Evolutionary conservation across 2,797 vertebrate genomes (phyloP).

Genomic region (Poecilia velifera): DNA sequence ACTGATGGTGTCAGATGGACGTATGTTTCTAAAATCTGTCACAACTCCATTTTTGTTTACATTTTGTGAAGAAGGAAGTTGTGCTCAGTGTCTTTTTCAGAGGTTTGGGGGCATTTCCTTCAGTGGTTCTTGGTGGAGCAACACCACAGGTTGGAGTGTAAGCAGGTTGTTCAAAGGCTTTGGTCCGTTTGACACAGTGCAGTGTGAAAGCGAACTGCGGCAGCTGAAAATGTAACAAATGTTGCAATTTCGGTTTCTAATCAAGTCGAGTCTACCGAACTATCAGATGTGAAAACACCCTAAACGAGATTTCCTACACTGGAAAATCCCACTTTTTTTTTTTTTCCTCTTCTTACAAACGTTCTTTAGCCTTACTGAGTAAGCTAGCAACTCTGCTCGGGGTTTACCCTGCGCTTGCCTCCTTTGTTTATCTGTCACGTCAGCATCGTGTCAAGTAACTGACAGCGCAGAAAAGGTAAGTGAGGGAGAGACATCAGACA

Average conservation of each 20-base stretch:
- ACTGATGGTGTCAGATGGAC: not conserved
- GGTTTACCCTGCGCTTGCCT: not conserved
- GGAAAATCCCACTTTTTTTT: not conserved
- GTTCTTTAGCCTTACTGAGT: not conserved
- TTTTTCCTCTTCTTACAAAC: not conserved
- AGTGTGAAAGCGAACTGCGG: not conserved
- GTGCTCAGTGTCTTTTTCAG: not conserved
- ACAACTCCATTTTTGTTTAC: not conserved
- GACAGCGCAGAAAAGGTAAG: not conserved
- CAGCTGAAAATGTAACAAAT: not conserved
- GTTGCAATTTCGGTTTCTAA: not conserved
- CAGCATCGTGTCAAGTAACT: not conserved
- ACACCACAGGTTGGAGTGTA: not conserved
- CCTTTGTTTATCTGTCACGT: not conserved
- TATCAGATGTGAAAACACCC: not conserved
- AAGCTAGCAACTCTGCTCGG: not conserved
- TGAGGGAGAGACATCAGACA: conserved; percentile 2
- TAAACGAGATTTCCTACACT: not conserved
- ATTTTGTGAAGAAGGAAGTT: not conserved
- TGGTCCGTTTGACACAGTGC: not conserved
- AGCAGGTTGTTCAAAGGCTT: not conserved
- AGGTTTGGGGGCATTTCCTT: not conserved
- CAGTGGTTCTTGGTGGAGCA: not conserved
- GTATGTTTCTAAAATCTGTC: not conserved
- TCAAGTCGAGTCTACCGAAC: too few relatives aligned